Evolutionary conservation across 2,797 vertebrate species (phyloP).

Genomic region (Propithecus deckenii): DNA sequence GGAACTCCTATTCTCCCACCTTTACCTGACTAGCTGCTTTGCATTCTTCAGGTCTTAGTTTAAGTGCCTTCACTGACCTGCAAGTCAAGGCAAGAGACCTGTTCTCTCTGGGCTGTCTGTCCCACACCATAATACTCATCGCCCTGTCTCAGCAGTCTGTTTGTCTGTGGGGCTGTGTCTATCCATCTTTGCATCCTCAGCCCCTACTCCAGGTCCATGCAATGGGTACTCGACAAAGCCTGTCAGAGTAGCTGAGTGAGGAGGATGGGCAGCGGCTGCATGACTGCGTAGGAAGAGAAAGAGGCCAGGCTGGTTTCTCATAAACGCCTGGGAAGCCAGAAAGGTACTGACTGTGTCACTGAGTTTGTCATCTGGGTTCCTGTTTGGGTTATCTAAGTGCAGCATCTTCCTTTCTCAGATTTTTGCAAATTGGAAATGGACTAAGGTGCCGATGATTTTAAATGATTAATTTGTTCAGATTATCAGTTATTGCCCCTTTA

Average conservation of each 20-base stretch:
- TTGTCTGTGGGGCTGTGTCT: background rate
- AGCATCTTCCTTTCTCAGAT: background rate
- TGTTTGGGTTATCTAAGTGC: background rate
- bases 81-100: background rate
- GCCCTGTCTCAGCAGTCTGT: background rate
- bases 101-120: background rate
- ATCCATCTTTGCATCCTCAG: background rate
- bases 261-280: rapidly evolving
- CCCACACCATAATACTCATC: background rate
- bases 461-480: slow-evolving; percentile 60
- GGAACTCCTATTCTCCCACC: background rate
- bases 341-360: rapidly evolving
- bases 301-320: background rate
- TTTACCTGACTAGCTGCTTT: background rate
- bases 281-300: background rate
- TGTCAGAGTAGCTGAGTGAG: background rate
- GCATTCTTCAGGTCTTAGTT: background rate
- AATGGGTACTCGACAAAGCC: background rate
- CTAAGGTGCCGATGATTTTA: slow-evolving; percentile 28
- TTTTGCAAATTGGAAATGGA: slow-evolving; percentile 43
- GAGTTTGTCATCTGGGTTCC: background rate
- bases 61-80: background rate
- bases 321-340: background rate
- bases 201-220: background rate
- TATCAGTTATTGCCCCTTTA: slow-evolving; percentile 33